Conservation (phyloP, 2,888 invertebrate species). For the Ceraclea dissimilis region DNA sequence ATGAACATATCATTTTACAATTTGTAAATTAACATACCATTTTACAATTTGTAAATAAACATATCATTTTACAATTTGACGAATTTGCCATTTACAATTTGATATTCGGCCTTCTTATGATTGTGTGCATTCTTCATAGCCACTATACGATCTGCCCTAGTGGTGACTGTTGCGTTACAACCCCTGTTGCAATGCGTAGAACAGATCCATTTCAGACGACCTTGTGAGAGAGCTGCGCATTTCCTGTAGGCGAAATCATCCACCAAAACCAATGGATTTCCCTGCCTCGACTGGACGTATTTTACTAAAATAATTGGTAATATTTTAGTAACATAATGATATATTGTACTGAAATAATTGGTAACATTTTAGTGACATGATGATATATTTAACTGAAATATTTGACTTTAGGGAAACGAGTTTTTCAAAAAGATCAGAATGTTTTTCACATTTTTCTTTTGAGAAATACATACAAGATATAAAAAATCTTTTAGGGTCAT, state of each 20-base stretch:
- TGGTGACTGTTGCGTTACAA: constrained; percentile 10
- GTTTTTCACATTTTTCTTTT: too few relatives aligned
- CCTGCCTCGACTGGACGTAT: not conserved
- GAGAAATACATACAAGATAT: too few relatives aligned
- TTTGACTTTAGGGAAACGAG: too few relatives aligned
- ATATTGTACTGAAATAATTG: too few relatives aligned
- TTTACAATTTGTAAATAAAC: too few relatives aligned
- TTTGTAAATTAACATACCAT: too few relatives aligned
- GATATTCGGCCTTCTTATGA: constrained; percentile 1
- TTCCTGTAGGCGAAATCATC: not conserved
- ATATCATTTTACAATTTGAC: not conserved
- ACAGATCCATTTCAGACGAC: constrained; percentile 8
- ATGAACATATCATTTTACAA: too few relatives aligned
- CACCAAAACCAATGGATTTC: not conserved
- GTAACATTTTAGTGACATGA: too few relatives aligned
- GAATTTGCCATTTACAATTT: constrained; percentile 2
- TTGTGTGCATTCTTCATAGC: constrained; percentile 7
- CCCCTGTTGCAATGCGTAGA: constrained; percentile 1
- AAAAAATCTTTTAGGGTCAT: too few relatives aligned
- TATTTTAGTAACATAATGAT: too few relatives aligned
- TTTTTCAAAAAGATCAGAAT: too few relatives aligned
- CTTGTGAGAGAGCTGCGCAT: not conserved
- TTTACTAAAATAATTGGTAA: not conserved
- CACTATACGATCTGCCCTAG: constrained; percentile 4
- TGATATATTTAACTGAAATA: too few relatives aligned